Evolutionary conservation across 2,797 vertebrate species (phyloP), one percentile per base, ranked within the genome.

Genomic region (Ctenopoma multispine): DNA sequence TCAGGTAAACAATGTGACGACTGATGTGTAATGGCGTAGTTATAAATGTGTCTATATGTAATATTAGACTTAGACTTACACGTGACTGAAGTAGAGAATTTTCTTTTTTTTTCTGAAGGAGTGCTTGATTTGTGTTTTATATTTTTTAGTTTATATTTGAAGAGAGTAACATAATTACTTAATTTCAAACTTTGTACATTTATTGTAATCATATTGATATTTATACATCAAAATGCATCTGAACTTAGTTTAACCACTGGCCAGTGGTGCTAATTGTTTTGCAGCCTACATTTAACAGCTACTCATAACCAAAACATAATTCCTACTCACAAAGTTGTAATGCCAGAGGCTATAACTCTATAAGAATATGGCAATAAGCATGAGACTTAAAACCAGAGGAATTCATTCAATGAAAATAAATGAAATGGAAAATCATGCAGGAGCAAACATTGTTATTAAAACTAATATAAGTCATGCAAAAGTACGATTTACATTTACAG

Each of bases 381-480:
- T 41, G 10, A 36, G 29, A 55, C 34, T 64, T 23, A 61, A 13
- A 75, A 68, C 24, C 51, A 53, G 49, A 44, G 51, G 23, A 21
- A 61, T 49, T 29, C 17, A 12, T 59, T 43, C 49, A 2, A 77
- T 56, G 11, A 58, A 24, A 73, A 75, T 57, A 82, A 46, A 65
- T 15, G 1, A 20, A 54, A 29, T 67, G 29, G 23, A 63, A 69
- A 72, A 21, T 43, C 85, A 87, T 84, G 85, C 89, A 79, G 66
- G 55, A 69, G 60, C 68, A 61, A 65, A 61, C 18, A 44, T 15
- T 61, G 6, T 71, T 46, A 53, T 49, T 65, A 23, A 36, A 24
- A 70, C 15, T 36, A 62, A 12, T 15, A 36, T 50, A 38, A 67
- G 5, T 11, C 80, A 90, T 90, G 85, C 83, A 86, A 44, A 71